phyloP scores from a whole-genome alignment of 2,113 vertebrate species.

The Scortum barcoo region DNA sequence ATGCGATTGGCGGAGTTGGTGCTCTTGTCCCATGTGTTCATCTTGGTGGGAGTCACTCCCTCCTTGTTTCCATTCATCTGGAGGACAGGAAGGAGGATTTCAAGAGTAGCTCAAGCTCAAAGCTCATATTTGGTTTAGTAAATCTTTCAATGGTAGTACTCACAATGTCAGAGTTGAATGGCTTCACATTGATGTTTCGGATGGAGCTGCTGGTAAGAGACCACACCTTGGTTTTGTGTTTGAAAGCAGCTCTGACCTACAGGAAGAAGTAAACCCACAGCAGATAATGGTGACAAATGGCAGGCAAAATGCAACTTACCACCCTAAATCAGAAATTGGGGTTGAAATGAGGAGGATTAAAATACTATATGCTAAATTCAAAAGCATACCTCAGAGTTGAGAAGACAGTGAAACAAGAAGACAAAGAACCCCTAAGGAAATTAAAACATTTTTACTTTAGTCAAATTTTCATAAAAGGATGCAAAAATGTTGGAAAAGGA shows the following conservation, averaged over 20 bases:
- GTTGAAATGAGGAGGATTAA: no score
- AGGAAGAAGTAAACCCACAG: constrained; percentile 16
- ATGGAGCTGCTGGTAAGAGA: constrained; percentile 94
- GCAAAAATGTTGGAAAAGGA: neutral
- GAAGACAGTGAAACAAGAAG: constrained; percentile 97
- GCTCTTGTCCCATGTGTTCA: constrained; percentile 95
- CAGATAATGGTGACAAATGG: neutral
- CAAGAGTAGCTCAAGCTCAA: neutral
- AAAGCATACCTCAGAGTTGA: constrained; percentile 95
- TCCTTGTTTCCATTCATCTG: constrained; percentile 94
- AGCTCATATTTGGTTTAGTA: neutral
- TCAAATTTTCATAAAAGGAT: constrained; percentile 9
- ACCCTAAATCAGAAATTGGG: neutral
- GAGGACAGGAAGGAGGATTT: constrained; percentile 42
- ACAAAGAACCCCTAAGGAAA: constrained; percentile 94
- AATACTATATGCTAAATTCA: neutral
- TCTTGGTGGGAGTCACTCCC: constrained; percentile 87
- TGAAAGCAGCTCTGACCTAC: constrained; percentile 97
- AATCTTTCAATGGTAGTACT: constrained; percentile 73
- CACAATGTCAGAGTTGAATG: constrained; percentile 95
- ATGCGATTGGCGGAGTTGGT: constrained; percentile 91
- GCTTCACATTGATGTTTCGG: constrained; percentile 91
- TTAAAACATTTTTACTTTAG: constrained; percentile 2
- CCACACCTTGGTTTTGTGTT: constrained; percentile 99
- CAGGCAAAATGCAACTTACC: neutral